Evolutionary conservation across 92 coral and sea anemone genomes (phyloP).

Genomic region (Zoanthus gigantus): DNA sequence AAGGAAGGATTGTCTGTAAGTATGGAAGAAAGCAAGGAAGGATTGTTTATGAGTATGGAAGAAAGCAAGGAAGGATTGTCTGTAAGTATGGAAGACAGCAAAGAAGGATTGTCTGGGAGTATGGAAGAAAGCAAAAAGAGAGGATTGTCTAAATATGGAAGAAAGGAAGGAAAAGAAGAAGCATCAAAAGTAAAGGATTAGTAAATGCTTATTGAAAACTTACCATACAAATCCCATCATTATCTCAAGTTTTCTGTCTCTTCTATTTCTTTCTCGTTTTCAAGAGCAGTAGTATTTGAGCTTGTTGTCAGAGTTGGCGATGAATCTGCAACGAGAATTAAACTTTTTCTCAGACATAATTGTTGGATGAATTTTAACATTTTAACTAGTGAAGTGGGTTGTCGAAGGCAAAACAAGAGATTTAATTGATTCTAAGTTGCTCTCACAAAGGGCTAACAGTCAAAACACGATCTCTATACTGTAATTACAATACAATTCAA

Average conservation of each 20-base stretch:
- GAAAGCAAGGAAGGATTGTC: no score
- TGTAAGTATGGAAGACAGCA: no score
- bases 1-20: no score
- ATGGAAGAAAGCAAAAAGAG: neutral
- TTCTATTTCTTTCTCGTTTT: constrained; percentile 23
- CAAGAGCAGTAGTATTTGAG: neutral
- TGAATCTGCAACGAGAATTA: neutral
- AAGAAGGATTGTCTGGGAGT: no score
- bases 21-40: no score
- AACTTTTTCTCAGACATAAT: neutral
- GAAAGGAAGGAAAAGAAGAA: neutral
- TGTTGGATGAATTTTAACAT: neutral
- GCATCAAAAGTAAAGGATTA: no score
- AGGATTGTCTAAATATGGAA: neutral
- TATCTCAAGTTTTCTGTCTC: neutral
- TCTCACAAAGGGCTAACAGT: no score
- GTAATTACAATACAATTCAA: no score
- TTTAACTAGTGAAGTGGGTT: neutral
- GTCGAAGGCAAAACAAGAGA: neutral
- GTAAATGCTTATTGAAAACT: neutral
- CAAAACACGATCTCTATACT: no score
- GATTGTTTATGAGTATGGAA: no score
- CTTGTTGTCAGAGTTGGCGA: neutral
- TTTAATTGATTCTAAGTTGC: no score
- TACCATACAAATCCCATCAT: neutral